A percentile compares a stretch with the other conserved stretches of the same genome.
Conservation (phyloP, 2,888 invertebrate species). For the Phortica okadai region DNA sequence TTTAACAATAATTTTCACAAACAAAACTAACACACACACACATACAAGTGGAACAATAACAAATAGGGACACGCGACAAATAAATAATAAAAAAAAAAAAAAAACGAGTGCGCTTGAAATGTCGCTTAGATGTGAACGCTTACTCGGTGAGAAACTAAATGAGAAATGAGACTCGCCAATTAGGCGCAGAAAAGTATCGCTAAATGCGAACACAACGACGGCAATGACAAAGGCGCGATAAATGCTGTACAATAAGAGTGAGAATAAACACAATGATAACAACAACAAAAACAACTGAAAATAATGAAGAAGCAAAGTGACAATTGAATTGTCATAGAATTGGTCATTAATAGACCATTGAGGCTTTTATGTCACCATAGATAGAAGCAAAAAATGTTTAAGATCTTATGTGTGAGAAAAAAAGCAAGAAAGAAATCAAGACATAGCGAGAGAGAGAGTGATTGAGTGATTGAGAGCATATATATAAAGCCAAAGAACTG, state of each 20-base stretch:
- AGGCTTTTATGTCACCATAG: conserved; percentile 11
- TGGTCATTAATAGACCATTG: conserved; percentile 31
- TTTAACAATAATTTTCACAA: conserved; percentile 3
- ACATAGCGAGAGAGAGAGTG: neutral
- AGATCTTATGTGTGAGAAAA: neutral
- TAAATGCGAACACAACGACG: conserved; percentile 56
- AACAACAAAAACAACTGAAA: conserved; percentile 40
- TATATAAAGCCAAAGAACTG: neutral
- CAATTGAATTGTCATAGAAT: conserved; percentile 66
- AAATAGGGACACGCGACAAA: neutral
- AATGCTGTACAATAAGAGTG: conserved; percentile 23
- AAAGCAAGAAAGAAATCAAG: neutral
- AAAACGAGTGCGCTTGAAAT: neutral
- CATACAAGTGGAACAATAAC: neutral
- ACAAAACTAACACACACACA: neutral
- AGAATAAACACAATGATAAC: conserved; percentile 29
- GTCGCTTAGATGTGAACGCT: conserved; percentile 30
- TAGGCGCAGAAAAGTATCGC: conserved; percentile 48
- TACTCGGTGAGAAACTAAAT: conserved; percentile 43
- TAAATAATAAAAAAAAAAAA: neutral
- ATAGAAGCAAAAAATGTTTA: neutral
- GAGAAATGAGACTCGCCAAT: conserved; percentile 16
- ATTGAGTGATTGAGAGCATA: neutral
- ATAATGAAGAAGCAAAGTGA: conserved; percentile 50
- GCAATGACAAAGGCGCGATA: conserved; percentile 8